A percentile compares a stretch with the other conserved stretches of the same genome.
These are phyloP conservation scores for Hippocampus barbouri DNA, from an alignment of 2,113 vertebrate species.

Conservation along the genomic window DNA sequence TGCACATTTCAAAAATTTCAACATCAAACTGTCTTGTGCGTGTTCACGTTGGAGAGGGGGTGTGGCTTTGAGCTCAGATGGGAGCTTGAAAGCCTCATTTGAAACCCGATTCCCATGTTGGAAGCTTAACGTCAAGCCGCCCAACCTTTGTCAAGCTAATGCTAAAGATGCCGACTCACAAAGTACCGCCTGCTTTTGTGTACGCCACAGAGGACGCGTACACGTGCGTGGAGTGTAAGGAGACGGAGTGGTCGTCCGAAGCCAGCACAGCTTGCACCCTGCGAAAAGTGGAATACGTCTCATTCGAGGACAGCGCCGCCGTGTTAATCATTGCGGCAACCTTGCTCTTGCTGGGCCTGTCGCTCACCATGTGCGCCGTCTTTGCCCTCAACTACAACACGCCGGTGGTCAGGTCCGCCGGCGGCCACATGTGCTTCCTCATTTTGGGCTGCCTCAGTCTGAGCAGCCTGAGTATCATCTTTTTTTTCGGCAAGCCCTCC, in stretches of 20 bases:
- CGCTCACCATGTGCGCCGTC: constrained; percentile 53
- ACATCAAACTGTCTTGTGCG: too few relatives aligned
- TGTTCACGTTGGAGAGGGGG: too few relatives aligned
- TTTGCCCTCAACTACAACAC: constrained; percentile 74
- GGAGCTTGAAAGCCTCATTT: background rate
- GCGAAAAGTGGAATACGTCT: constrained; percentile 66
- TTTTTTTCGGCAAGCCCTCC: constrained; percentile 74
- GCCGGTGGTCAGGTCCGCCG: constrained; percentile 81
- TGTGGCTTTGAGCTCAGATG: too few relatives aligned
- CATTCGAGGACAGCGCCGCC: constrained; percentile 62
- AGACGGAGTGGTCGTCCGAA: constrained; percentile 71
- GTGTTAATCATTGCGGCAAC: constrained; percentile 53
- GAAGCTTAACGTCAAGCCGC: too few relatives aligned
- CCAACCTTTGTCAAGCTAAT: background rate
- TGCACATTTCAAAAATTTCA: too few relatives aligned
- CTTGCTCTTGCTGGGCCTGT: constrained; percentile 53
- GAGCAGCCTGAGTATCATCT: constrained; percentile 70
- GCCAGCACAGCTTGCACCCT: constrained; percentile 72
- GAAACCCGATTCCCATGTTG: background rate
- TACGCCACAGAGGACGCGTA: constrained; percentile 57
- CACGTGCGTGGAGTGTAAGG: constrained; percentile 68
- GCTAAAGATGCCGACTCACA: background rate
- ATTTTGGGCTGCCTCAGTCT: constrained; percentile 77
- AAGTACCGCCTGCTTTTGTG: background rate
- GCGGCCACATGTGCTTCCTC: constrained; percentile 78